Evolutionary conservation across 2,113 vertebrate species (phyloP).

Genomic region (Sclerurus mexicanus): DNA sequence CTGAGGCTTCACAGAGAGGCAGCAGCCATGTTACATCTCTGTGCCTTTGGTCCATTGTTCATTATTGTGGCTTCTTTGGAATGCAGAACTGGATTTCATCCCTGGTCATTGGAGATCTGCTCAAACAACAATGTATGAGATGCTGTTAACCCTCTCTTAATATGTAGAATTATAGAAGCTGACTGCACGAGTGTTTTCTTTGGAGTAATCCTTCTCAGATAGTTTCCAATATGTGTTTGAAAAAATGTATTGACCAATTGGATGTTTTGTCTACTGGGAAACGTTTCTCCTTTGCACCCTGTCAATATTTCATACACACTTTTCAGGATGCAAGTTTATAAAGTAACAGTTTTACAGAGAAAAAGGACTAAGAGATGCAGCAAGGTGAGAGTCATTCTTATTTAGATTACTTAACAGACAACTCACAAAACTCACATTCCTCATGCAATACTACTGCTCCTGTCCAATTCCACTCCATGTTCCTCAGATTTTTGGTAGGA

Average conservation of each 20-base stretch:
- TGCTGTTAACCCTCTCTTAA: background rate
- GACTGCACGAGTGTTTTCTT: background rate
- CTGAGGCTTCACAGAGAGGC: background rate
- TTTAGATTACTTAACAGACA: background rate
- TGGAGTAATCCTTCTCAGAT: background rate
- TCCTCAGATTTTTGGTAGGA: background rate
- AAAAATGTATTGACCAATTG: background rate
- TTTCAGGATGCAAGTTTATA: background rate
- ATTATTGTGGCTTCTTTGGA: background rate
- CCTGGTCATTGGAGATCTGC: background rate
- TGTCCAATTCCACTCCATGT: background rate
- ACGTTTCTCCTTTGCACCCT: background rate
- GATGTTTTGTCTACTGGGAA: background rate
- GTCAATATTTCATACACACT: background rate
- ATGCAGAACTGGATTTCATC: background rate
- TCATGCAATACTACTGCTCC: background rate
- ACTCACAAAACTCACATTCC: background rate
- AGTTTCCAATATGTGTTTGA: background rate
- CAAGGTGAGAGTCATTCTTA: background rate
- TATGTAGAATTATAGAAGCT: background rate
- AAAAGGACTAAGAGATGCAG: background rate
- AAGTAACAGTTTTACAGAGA: background rate
- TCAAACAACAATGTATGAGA: background rate
- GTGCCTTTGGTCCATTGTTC: background rate
- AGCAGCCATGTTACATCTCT: background rate